Base-by-base conservation (phyloP, 2,797 vertebrate species). In the Fringilla coelebs region DNA sequence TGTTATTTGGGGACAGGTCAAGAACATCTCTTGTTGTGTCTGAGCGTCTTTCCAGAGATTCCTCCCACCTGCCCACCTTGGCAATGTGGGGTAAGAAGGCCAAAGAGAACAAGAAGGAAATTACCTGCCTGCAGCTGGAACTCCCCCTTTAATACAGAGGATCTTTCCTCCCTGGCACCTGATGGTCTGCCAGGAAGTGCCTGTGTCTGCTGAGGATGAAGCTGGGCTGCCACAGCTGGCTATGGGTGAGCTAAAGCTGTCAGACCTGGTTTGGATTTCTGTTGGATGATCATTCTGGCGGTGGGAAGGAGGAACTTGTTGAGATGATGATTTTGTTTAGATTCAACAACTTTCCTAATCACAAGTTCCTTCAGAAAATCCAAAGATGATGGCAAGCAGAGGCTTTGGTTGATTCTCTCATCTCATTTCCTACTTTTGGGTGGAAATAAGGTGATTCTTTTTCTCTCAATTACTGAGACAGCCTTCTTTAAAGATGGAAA, bases 301-400 rank as follows among this genome's bases (percentile, higher is more conserved):
- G 8, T 10, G 19, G 10, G 13, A 93, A 85, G 40, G 21, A 81
- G 26, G 43, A 82, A 89, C 46, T 94, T 82, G 34, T 61, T 88
- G 49, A 85, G 63, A 81, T 79, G 85, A 86, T 60, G 61, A 45
- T 65, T 94, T 71, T 93, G 45, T 78, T 96, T 82, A 76, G 41
- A 55, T 85, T 84, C 40, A 90, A 75, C 67, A 88, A 41, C 79
- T 90, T 76, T 45, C 45, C 60, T 73, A 60, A 92, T 38, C 1
- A 0, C 34, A 81, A 74, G 29, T 79, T 92, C 67, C 60, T 88
- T 88, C 77, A 89, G 71, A 68, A 95, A 88, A 96, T 82, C 51
- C 70, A 43, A 70, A 86, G 52, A 32, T 71, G 67, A 83, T 68
- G 80, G 63, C 52, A 79, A 88, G 31, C 48, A 73, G 38, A 88